A percentile compares a stretch with the other conserved stretches of the same genome.
Evolutionary conservation across 1,140 invertebrate species (phyloP).

Genomic region (Drosophila punjabiensis): DNA sequence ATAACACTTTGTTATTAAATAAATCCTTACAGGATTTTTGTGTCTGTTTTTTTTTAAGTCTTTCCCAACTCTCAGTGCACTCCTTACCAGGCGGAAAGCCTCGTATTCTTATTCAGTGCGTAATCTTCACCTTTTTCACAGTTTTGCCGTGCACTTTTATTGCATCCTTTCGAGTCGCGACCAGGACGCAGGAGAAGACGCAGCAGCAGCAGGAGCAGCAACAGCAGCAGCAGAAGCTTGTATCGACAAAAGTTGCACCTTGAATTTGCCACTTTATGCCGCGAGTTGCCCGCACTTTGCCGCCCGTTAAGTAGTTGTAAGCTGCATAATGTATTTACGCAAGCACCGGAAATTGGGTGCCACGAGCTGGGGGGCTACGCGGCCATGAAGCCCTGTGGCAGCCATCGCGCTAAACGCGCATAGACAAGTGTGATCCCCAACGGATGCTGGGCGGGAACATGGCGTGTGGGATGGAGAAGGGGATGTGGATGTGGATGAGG

Average conservation of each 20-base stretch:
- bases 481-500: constrained; percentile 18
- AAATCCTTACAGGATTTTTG: neutral
- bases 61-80: constrained; percentile 5
- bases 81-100: constrained; percentile 42
- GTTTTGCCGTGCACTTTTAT: constrained; percentile 73
- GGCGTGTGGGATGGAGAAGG: constrained; percentile 6
- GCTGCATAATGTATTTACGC: constrained; percentile 82
- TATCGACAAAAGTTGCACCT: constrained; percentile 79
- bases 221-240: constrained; percentile 35
- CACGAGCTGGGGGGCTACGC: constrained; percentile 41
- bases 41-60: neutral
- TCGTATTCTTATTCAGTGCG: constrained; percentile 77
- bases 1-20: neutral
- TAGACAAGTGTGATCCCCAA: constrained; percentile 75
- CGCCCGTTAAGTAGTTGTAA: constrained; percentile 76
- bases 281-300: constrained; percentile 30
- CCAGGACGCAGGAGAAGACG: neutral
- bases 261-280: constrained; percentile 74
- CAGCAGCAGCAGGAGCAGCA: neutral
- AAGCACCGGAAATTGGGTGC: constrained; percentile 81
- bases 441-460: constrained; percentile 36
- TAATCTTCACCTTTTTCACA: constrained; percentile 80
- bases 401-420: constrained; percentile 68
- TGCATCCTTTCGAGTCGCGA: constrained; percentile 49
- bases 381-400: constrained; percentile 55